These are phyloP conservation scores for Rhynchophorus ferrugineus DNA, from an alignment of 1,140 invertebrate genomes.

Conservation along the genomic window DNA sequence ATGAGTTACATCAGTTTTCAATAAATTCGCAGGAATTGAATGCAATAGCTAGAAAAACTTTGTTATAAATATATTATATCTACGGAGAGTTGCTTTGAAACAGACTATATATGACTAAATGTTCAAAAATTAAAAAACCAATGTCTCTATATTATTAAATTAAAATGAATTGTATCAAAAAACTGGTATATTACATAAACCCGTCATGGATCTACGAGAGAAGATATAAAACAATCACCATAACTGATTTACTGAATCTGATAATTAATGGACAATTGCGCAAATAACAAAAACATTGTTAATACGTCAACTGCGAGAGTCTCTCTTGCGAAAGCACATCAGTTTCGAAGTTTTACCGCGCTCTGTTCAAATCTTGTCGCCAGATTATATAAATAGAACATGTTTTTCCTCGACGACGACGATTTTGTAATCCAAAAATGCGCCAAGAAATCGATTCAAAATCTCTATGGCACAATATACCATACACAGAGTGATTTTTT, in stretches of 20 bases:
- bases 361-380: not conserved
- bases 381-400: not conserved
- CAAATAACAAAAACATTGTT: not conserved
- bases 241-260: not conserved
- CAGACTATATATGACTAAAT: too few relatives aligned
- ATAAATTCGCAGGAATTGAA: too few relatives aligned
- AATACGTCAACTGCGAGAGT: not conserved
- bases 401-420: not conserved
- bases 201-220: too few relatives aligned
- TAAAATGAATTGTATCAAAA: too few relatives aligned
- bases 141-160: too few relatives aligned
- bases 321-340: not conserved
- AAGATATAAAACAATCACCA: not conserved
- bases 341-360: not conserved
- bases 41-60: too few relatives aligned
- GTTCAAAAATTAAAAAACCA: too few relatives aligned
- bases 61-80: too few relatives aligned
- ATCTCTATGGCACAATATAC: not conserved
- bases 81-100: too few relatives aligned
- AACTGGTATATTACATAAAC: too few relatives aligned
- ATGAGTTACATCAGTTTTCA: too few relatives aligned
- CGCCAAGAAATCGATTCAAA: not conserved
- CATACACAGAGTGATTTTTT: not conserved
- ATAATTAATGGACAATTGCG: not conserved
- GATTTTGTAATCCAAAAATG: not conserved